Base-by-base conservation (phyloP, 2,113 vertebrate species). In the Egretta garzetta region DNA sequence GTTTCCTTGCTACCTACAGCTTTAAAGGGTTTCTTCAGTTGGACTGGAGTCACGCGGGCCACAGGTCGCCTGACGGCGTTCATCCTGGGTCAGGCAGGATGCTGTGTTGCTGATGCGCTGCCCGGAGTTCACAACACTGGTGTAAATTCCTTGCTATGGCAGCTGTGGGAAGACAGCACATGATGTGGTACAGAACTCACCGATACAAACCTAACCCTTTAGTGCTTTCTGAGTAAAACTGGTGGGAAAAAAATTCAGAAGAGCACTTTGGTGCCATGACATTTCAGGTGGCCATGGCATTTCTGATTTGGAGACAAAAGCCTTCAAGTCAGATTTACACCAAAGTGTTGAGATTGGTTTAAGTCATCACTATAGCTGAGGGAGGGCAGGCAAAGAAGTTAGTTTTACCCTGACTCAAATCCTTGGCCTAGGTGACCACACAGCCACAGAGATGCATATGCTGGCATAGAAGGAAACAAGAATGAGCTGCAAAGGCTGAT, bases 81-180 rank as follows among this genome's bases (percentile, higher is more conserved):
- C n/a, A 24, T 47, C 30, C 24, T 16, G 26, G 28, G 30, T 20
- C 41, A n/a, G 49, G 35, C 49, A 53, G 58, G 41, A 88, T 12
- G 39, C 59, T 2, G 0, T 21, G 30, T 39, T 72, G 14, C 67
- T 41, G 28, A 9, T 13, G 39, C 1, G 0, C 39, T 49, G 47
- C 20, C 24, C 24, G 12, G 15, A 39, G 41, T 8, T 35, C 21
- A 3, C 39, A 37, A 16, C 58, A 14, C 37, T 32, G 47, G 27
- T 37, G 27, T 74, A 47, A 33, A 27, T 32, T 14, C 45, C 37
- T 28, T 43, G 14, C n/a, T 55, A 5, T 8, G 49, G 26, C 37
- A 63, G 33, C 17, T 37, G 39, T 37, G 59, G 49, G 33, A 64
- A 63, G 33, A 21, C 21, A 30, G 32, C 26, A 20, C 2, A 1